A percentile compares a stretch with the other conserved stretches of the same genome.
These are phyloP conservation scores for Trichacis sp. DNA, from an alignment of 2,888 invertebrate genomes.

Conservation along the genomic window DNA sequence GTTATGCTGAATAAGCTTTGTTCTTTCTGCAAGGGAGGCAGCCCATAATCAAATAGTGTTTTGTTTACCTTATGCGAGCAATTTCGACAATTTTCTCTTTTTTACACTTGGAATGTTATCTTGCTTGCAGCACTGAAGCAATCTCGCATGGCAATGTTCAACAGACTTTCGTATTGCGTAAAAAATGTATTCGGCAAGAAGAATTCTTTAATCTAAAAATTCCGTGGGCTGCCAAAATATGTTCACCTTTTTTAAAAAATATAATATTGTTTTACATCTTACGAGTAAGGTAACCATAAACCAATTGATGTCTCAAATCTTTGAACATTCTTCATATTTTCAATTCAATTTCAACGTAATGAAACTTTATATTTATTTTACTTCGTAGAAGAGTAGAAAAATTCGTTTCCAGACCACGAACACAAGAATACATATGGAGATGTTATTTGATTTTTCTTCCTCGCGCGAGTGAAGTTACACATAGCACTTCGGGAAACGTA, in stretches of 20 bases:
- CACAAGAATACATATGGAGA: background rate
- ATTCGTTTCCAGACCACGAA: constrained; percentile 2
- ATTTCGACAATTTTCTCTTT: background rate
- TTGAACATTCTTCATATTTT: too few relatives aligned
- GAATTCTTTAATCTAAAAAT: too few relatives aligned
- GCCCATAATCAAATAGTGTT: background rate
- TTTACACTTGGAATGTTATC: constrained; percentile 5
- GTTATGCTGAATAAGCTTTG: too few relatives aligned
- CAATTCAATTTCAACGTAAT: too few relatives aligned
- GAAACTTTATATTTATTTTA: background rate
- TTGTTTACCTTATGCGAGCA: too few relatives aligned
- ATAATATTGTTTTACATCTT: too few relatives aligned
- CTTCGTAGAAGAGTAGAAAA: background rate
- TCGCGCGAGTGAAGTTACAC: background rate
- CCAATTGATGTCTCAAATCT: too few relatives aligned
- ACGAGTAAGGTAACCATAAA: too few relatives aligned
- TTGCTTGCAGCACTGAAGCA: constrained; percentile 7
- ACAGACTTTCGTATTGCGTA: background rate
- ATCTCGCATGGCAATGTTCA: background rate
- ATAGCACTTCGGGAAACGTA: constrained; percentile 8
- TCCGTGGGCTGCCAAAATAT: too few relatives aligned
- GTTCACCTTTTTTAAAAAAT: too few relatives aligned
- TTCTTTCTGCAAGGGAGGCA: too few relatives aligned
- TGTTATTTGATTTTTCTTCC: constrained; percentile 6
- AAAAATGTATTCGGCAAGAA: too few relatives aligned